These are phyloP conservation scores for Arizona elegans DNA, from an alignment of 2,113 vertebrate species.

Conservation along the genomic window DNA sequence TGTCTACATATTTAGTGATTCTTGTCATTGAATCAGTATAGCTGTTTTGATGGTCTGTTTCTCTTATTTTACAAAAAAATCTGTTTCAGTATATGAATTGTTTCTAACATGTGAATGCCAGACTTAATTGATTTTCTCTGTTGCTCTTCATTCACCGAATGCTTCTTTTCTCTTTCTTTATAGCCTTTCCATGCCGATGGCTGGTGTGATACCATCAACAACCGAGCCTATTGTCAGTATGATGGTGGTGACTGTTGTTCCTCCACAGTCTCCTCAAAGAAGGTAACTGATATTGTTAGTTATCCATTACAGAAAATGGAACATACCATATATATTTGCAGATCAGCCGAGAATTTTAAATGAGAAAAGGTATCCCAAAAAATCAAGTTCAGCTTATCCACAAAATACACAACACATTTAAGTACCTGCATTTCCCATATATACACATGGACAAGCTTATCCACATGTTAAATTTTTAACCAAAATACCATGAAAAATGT, in stretches of 20 bases:
- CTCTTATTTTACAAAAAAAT: background rate
- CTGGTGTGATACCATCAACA: conserved; percentile 98
- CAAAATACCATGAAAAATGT: background rate
- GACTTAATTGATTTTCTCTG: background rate
- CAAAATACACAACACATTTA: background rate
- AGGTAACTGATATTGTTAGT: conserved; percentile 72
- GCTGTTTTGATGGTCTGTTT: background rate
- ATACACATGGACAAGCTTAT: background rate
- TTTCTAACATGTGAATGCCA: background rate
- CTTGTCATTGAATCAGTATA: background rate
- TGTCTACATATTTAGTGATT: background rate
- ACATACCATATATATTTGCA: background rate
- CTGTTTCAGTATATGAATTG: no score
- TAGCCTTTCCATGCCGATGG: conserved; percentile 95
- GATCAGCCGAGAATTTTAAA: background rate
- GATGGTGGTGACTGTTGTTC: conserved; percentile 97
- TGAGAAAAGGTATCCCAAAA: background rate
- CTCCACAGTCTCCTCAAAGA: conserved; percentile 90
- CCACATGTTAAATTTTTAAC: background rate
- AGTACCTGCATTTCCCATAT: background rate
- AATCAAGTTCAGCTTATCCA: background rate
- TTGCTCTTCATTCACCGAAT: conserved; percentile 2
- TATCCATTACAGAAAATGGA: background rate
- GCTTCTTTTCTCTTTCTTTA: background rate
- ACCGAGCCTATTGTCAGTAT: conserved; percentile 93